Conservation (phyloP, 2,797 vertebrate genomes). For the Lagorchestes hirsutus region DNA sequence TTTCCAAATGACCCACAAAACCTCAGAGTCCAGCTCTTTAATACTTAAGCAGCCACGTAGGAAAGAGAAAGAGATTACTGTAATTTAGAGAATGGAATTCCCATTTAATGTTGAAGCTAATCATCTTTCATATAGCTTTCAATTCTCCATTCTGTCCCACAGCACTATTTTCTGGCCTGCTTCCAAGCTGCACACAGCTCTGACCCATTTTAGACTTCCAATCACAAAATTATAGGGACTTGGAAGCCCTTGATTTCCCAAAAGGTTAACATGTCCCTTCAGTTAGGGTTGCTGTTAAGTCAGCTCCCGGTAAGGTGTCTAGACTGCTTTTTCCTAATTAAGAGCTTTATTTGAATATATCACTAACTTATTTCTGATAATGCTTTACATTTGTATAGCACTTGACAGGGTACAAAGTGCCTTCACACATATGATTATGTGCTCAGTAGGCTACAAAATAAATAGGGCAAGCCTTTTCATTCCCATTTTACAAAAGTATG, state of each 20-base stretch:
- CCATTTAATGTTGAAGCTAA: slow-evolving; percentile 41
- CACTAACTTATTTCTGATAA: slow-evolving; percentile 18
- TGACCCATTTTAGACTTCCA: not conserved
- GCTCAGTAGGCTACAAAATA: not conserved
- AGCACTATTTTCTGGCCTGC: slow-evolving; percentile 6
- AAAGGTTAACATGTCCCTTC: not conserved
- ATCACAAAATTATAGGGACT: not conserved
- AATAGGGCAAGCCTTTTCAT: not conserved
- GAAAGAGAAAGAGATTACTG: slow-evolving; percentile 4
- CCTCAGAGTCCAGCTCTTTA: not conserved
- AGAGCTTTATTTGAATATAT: slow-evolving; percentile 3
- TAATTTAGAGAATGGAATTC: slow-evolving; percentile 51
- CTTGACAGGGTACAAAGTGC: not conserved
- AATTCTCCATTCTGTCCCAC: slow-evolving; percentile 2
- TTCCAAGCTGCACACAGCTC: not conserved
- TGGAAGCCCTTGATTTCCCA: slow-evolving; percentile 13
- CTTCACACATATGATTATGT: not conserved
- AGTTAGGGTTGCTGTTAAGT: not conserved
- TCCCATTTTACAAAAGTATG: not conserved
- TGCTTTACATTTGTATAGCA: slow-evolving; percentile 12
- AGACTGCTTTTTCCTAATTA: slow-evolving; percentile 24
- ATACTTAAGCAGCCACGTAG: not conserved
- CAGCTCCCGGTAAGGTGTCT: slow-evolving; percentile 10
- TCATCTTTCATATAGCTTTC: slow-evolving; percentile 12
- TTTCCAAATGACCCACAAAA: slow-evolving; percentile 37